Conservation (phyloP, 2,888 invertebrate genomes). For the Stenurella melanura region DNA sequence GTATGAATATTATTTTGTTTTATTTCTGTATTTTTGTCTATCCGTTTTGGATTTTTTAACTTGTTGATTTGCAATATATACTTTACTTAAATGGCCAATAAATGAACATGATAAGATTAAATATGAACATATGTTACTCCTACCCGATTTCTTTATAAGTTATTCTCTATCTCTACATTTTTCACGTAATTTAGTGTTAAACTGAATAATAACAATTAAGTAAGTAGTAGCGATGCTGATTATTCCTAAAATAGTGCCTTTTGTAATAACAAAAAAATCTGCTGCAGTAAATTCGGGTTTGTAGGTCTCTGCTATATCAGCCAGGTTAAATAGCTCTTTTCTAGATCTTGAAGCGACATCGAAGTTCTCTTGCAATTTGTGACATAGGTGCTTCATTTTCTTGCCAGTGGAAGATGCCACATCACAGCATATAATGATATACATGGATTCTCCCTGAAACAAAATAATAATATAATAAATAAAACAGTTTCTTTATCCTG, state of each 20-base stretch:
- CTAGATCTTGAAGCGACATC: constrained; percentile 3
- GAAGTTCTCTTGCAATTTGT: constrained; percentile 33
- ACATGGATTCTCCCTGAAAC: constrained; percentile 32
- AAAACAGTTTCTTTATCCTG: too few relatives aligned
- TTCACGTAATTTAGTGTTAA: constrained; percentile 18
- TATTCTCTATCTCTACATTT: constrained; percentile 16
- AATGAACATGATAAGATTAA: too few relatives aligned
- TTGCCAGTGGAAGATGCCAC: constrained; percentile 26
- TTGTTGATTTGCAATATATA: too few relatives aligned
- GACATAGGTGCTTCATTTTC: constrained; percentile 14
- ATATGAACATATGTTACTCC: too few relatives aligned
- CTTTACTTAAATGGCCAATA: too few relatives aligned
- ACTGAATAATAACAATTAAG: constrained; percentile 40
- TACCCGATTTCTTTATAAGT: not conserved
- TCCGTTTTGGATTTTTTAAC: too few relatives aligned
- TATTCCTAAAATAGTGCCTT: constrained; percentile 31
- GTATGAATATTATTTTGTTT: too few relatives aligned
- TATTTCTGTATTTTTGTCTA: too few relatives aligned
- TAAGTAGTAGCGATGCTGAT: constrained; percentile 39
- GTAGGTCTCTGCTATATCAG: constrained; percentile 21
- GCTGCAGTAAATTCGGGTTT: constrained; percentile 40
- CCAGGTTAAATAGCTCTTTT: constrained; percentile 35
- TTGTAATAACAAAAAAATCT: constrained; percentile 39
- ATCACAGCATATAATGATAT: constrained; percentile 33
- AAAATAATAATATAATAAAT: not conserved